phyloP scores from a whole-genome alignment of 2,113 vertebrate species.

The Hassar affinis region DNA sequence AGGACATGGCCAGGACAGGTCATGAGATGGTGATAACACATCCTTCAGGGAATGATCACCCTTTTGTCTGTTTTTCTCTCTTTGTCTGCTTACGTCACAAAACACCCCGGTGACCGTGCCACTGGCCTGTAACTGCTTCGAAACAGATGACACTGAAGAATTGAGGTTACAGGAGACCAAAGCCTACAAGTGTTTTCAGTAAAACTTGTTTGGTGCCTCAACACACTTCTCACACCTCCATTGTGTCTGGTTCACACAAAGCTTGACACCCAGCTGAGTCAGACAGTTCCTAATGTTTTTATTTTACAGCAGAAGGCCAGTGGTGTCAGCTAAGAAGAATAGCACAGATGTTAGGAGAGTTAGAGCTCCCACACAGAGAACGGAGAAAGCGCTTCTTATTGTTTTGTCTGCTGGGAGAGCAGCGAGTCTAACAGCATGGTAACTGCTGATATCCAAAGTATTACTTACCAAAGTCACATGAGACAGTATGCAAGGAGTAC shows the following conservation, averaged over 20 bases:
- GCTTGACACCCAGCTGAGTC: constrained; percentile 9
- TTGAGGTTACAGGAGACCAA: neutral
- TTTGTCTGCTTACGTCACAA: neutral
- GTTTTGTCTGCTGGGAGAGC: constrained; percentile 43
- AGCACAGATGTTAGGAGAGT: constrained; percentile 23
- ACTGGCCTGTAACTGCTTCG: neutral
- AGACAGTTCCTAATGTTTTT: constrained; percentile 7
- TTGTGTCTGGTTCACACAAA: constrained; percentile 30
- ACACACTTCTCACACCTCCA: constrained; percentile 19
- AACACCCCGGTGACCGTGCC: neutral
- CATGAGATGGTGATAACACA: constrained; percentile 59
- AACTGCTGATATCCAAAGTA: neutral
- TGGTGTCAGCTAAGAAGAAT: constrained; percentile 29
- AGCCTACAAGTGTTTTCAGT: constrained; percentile 28
- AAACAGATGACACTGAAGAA: neutral
- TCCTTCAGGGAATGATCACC: constrained; percentile 23
- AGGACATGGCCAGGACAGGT: constrained; percentile 60
- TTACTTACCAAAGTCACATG: neutral
- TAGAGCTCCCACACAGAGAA: constrained; percentile 32
- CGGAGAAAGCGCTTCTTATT: constrained; percentile 20
- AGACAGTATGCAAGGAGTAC: neutral
- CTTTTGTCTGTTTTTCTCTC: neutral
- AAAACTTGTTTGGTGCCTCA: constrained; percentile 21
- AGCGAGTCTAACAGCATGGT: constrained; percentile 26
- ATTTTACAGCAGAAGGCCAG: constrained; percentile 32